These are phyloP conservation scores for Typhlomys cinereus DNA, from an alignment of 2,113 vertebrate species.

Conservation along the genomic window DNA sequence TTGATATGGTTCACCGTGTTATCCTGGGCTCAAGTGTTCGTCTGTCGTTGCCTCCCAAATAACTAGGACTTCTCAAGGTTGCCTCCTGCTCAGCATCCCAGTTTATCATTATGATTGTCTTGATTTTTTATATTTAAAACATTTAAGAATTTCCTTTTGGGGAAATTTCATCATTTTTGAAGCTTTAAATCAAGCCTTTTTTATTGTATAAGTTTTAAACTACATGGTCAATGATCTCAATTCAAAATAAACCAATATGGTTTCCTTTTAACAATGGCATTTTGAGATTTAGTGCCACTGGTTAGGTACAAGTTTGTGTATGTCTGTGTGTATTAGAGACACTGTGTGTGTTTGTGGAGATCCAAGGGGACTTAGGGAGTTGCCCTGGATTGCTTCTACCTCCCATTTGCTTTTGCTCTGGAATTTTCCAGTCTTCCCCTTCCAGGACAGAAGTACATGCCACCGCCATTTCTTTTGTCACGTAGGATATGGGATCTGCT, in stretches of 20 bases:
- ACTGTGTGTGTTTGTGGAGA: too few relatives aligned
- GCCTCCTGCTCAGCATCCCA: background rate
- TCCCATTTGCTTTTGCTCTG: too few relatives aligned
- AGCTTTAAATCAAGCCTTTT: slow-evolving; percentile 5
- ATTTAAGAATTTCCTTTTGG: slow-evolving; percentile 1
- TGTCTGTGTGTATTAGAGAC: too few relatives aligned
- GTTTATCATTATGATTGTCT: too few relatives aligned
- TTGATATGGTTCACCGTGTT: background rate
- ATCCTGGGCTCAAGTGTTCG: background rate
- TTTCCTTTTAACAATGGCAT: background rate
- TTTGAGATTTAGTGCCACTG: slow-evolving; percentile 43
- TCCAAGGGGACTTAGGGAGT: too few relatives aligned
- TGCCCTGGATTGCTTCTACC: too few relatives aligned
- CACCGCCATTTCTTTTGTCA: too few relatives aligned
- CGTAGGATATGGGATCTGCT: too few relatives aligned
- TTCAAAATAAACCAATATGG: slow-evolving; percentile 10
- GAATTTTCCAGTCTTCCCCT: too few relatives aligned
- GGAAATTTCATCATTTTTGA: slow-evolving; percentile 33
- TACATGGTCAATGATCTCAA: background rate
- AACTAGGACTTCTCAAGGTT: background rate
- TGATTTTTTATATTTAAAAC: background rate
- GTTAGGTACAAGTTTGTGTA: slow-evolving; percentile 33
- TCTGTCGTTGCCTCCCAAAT: background rate
- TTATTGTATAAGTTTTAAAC: slow-evolving; percentile 28
- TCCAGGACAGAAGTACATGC: too few relatives aligned